Conservation (phyloP, 2,113 vertebrate species). For the Quiscalus mexicanus region DNA sequence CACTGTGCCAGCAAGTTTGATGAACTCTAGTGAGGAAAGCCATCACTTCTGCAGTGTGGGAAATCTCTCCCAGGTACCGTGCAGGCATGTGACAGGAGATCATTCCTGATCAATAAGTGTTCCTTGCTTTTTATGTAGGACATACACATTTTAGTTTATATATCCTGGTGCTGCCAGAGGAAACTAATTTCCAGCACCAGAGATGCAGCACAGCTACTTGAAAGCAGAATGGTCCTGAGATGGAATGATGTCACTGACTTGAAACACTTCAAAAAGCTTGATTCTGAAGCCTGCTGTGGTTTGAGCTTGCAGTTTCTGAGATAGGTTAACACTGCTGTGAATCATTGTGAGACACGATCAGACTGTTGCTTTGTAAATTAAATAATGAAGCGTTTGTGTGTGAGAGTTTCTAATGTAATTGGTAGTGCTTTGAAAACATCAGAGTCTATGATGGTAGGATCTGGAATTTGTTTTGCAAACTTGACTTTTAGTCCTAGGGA, state of each 20-base stretch:
- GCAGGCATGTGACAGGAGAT: neutral
- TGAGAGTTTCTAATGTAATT: neutral
- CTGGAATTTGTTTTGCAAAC: conserved; percentile 21
- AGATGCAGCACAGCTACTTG: neutral
- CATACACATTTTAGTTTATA: neutral
- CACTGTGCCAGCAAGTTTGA: neutral
- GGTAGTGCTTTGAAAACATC: conserved; percentile 28
- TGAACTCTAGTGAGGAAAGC: neutral
- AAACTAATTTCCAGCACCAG: neutral
- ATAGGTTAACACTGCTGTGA: neutral
- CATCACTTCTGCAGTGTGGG: neutral
- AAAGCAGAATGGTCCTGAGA: neutral
- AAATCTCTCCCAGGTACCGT: neutral
- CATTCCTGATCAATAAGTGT: neutral
- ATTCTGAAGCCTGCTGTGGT: neutral
- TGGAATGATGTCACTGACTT: neutral
- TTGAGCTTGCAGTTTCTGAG: conserved; percentile 1
- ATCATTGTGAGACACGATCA: neutral
- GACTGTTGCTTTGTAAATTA: conserved; percentile 7
- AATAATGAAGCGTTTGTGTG: conserved; percentile 3
- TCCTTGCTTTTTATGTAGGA: neutral
- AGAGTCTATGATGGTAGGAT: neutral
- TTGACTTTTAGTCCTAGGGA: neutral
- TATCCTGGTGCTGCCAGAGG: neutral
- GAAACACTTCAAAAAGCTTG: conserved; percentile 6